phyloP scores from a whole-genome alignment of 2,113 vertebrate species.

The Campylorhamphus procurvoides region DNA sequence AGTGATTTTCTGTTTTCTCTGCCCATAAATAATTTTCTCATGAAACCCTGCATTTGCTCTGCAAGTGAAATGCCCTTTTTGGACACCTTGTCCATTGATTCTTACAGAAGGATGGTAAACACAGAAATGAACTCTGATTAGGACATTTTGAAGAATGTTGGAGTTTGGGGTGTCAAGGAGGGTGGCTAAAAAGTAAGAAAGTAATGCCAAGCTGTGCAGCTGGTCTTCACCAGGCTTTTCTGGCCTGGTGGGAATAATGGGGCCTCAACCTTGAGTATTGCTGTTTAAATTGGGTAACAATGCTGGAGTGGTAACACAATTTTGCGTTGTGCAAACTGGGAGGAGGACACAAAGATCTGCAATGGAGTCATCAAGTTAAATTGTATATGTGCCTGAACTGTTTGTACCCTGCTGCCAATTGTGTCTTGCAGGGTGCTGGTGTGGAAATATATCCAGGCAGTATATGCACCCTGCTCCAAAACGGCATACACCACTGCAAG shows the following conservation, averaged over 20 bases:
- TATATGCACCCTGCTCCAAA: slow-evolving; percentile 83
- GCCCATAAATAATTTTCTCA: not conserved
- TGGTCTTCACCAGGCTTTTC: not conserved
- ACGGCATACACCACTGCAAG: slow-evolving; percentile 94
- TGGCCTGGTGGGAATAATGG: not conserved
- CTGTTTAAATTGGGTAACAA: not conserved
- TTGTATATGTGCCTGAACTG: not conserved
- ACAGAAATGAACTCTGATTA: not conserved
- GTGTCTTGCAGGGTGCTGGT: slow-evolving; percentile 85
- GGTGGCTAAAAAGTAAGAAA: not conserved
- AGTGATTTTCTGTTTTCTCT: not conserved
- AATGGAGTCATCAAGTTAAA: not conserved
- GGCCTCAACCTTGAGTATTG: not conserved
- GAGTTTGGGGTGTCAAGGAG: not conserved
- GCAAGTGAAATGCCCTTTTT: not conserved
- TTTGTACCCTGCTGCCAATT: not conserved
- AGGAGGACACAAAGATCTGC: not conserved
- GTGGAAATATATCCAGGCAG: slow-evolving; percentile 95
- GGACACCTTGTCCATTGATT: not conserved
- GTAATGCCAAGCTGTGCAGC: not conserved
- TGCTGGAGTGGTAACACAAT: not conserved
- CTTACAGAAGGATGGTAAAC: not conserved
- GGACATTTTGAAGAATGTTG: not conserved
- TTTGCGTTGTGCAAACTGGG: not conserved
- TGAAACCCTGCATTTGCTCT: not conserved